Evolutionary conservation across 2,888 invertebrate genomes (phyloP).

Genomic region (Melinopterus prodromus): DNA sequence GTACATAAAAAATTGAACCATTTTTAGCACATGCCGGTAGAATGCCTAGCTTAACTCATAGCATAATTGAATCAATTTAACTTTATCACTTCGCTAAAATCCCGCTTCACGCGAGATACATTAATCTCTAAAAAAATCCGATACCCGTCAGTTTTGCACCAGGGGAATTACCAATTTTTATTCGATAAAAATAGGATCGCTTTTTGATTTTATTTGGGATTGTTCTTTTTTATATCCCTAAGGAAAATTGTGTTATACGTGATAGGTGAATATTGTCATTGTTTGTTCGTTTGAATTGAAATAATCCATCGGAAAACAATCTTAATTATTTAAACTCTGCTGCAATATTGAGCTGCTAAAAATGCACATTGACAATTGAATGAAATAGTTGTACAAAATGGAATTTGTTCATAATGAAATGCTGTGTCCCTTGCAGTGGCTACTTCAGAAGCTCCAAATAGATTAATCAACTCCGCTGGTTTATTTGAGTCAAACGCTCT

Average conservation of each 20-base stretch:
- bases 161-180: not conserved
- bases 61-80: not conserved
- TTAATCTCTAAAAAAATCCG: constrained; percentile 8
- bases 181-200: not conserved
- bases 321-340: no score
- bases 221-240: not conserved
- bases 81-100: not conserved
- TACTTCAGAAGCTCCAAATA: no score
- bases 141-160: not conserved
- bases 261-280: not conserved
- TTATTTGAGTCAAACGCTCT: not conserved
- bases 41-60: not conserved
- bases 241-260: not conserved
- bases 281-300: no score
- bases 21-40: not conserved
- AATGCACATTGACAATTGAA: not conserved
- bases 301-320: no score
- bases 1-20: not conserved
- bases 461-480: no score
- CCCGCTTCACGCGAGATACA: not conserved
- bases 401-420: not conserved
- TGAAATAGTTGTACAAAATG: not conserved
- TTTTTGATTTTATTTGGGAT: not conserved
- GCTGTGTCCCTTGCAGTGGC: not conserved
- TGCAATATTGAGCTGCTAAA: not conserved